Evolutionary conservation across 1,140 invertebrate species (phyloP).

Genomic region (Aphelenchoides besseyi): DNA sequence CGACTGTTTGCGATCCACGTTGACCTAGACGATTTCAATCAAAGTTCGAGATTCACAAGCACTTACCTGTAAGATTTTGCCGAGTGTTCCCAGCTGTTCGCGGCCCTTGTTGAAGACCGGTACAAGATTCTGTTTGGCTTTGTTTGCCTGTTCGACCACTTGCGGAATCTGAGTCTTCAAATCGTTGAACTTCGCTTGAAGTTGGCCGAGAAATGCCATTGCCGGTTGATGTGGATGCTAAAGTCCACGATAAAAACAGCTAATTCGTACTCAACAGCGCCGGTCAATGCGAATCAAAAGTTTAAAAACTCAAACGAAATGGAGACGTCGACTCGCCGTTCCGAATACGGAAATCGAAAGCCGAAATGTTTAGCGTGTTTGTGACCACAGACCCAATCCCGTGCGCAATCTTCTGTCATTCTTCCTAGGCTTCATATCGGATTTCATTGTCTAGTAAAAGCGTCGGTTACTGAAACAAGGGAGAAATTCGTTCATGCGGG

Average conservation of each 20-base stretch:
- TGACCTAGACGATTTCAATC: too few relatives aligned
- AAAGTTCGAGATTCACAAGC: too few relatives aligned
- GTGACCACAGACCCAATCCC: too few relatives aligned
- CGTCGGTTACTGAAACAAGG: too few relatives aligned
- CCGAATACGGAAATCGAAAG: too few relatives aligned
- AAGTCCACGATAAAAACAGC: not conserved
- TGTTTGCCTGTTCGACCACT: slow-evolving; percentile 48
- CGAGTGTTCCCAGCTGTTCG: slow-evolving; percentile 52
- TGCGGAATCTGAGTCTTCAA: slow-evolving; percentile 45
- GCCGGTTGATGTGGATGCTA: not conserved
- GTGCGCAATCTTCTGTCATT: too few relatives aligned
- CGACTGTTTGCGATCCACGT: slow-evolving; percentile 58
- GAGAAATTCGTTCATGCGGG: too few relatives aligned
- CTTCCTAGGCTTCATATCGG: too few relatives aligned
- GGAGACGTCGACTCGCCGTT: too few relatives aligned
- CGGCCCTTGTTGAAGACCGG: slow-evolving; percentile 51
- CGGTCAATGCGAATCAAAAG: not conserved
- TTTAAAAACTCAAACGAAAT: not conserved
- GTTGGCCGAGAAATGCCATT: slow-evolving; percentile 49
- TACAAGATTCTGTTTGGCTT: slow-evolving; percentile 49
- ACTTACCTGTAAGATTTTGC: slow-evolving; percentile 53
- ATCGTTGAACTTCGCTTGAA: slow-evolving; percentile 44
- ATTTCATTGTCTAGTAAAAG: too few relatives aligned
- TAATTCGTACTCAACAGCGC: not conserved
- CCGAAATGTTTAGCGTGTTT: too few relatives aligned